Evolutionary conservation across 2,113 vertebrate species (phyloP).

Genomic region (Glareola pratincola): DNA sequence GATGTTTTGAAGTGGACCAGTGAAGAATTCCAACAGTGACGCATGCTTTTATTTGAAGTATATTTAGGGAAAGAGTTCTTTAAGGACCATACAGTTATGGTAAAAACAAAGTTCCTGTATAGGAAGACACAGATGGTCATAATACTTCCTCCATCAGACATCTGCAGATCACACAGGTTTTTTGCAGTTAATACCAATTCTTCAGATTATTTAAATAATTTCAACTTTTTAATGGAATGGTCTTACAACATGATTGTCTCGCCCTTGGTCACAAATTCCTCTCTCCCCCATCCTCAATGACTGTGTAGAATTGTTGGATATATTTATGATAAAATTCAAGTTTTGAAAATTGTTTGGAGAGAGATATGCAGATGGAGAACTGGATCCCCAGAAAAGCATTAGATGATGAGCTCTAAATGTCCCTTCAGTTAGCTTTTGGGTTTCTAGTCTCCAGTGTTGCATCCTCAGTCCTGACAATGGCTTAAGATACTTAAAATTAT

Average conservation of each 20-base stretch:
- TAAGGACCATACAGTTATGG: neutral
- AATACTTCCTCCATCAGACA: neutral
- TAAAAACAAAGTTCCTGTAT: neutral
- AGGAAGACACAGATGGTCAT: neutral
- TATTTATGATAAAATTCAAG: neutral
- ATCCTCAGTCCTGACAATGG: neutral
- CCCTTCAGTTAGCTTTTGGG: neutral
- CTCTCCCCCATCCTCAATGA: neutral
- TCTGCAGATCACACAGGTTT: neutral
- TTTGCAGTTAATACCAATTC: neutral
- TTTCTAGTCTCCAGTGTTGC: neutral
- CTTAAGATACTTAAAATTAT: neutral
- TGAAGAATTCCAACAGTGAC: slow-evolving; percentile 58
- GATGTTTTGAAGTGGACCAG: slow-evolving; percentile 69
- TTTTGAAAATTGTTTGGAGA: neutral
- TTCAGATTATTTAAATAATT: neutral
- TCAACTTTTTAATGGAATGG: neutral
- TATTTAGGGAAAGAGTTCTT: slow-evolving; percentile 59
- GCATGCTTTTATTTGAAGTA: slow-evolving; percentile 59
- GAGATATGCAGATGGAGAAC: neutral
- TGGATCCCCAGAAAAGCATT: neutral
- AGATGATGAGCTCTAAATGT: neutral
- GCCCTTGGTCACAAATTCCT: neutral
- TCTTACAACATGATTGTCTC: neutral
- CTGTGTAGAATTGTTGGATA: neutral